A percentile compares a stretch with the other conserved stretches of the same genome.
These are phyloP conservation scores for Mirza zaza DNA, from an alignment of 2,113 vertebrate genomes.

Conservation along the genomic window DNA sequence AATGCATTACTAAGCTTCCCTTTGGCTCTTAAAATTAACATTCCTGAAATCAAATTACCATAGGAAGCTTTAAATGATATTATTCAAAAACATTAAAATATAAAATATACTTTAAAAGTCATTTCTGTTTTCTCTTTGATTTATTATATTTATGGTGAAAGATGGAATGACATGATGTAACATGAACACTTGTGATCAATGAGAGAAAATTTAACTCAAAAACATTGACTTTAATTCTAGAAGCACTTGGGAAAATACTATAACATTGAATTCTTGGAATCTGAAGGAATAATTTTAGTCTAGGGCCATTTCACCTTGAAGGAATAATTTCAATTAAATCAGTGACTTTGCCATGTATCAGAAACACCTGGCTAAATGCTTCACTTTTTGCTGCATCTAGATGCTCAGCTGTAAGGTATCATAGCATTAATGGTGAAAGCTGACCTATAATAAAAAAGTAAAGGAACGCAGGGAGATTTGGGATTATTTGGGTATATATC, in stretches of 20 bases:
- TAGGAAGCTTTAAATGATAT: conserved; percentile 59
- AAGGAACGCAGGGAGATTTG: not conserved
- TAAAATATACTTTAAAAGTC: conserved; percentile 43
- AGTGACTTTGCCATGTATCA: not conserved
- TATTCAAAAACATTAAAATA: conserved; percentile 70
- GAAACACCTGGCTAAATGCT: not conserved
- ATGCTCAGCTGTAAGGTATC: not conserved
- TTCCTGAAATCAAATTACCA: conserved; percentile 61
- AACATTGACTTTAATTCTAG: not conserved
- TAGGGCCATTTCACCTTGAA: not conserved
- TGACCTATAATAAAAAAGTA: not conserved
- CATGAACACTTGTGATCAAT: conserved; percentile 18
- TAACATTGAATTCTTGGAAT: not conserved
- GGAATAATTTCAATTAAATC: not conserved
- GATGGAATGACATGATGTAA: not conserved
- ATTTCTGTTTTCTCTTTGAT: conserved; percentile 60
- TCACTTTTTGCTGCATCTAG: not conserved
- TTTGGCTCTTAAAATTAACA: conserved; percentile 72
- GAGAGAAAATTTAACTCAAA: conserved; percentile 34
- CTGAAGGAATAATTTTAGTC: not conserved
- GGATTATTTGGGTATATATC: not conserved
- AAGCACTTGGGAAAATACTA: not conserved
- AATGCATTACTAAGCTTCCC: conserved; percentile 77
- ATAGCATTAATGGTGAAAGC: not conserved
- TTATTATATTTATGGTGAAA: conserved; percentile 16